These are phyloP conservation scores for Aphis craccivora DNA, from an alignment of 1,140 invertebrate species.

Conservation along the genomic window DNA sequence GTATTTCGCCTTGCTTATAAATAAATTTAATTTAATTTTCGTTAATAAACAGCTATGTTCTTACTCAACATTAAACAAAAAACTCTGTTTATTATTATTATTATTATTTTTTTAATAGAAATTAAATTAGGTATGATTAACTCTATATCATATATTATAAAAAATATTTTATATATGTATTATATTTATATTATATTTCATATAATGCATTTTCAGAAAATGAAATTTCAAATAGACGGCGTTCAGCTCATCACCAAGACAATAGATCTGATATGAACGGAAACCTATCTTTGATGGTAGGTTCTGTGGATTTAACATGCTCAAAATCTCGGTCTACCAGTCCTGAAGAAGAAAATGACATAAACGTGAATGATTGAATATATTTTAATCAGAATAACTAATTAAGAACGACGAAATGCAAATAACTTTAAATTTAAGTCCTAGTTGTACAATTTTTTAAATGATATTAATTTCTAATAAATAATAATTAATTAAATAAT, in stretches of 20 bases:
- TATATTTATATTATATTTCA: neutral
- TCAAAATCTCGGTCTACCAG: slow-evolving; percentile 33
- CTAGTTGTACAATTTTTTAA: neutral
- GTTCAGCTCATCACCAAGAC: slow-evolving; percentile 3
- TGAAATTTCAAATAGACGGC: neutral
- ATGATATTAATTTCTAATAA: neutral
- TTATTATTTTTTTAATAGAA: too few relatives aligned
- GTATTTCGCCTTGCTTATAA: neutral
- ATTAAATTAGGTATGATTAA: neutral
- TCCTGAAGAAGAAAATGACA: slow-evolving; percentile 47
- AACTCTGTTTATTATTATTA: neutral
- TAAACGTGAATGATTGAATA: slow-evolving; percentile 46
- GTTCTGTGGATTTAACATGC: slow-evolving; percentile 41
- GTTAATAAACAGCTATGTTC: too few relatives aligned
- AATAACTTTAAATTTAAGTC: neutral
- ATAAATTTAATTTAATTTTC: too few relatives aligned
- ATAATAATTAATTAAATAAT: neutral
- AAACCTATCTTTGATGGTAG: slow-evolving; percentile 36
- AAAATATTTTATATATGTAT: neutral
- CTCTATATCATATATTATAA: neutral
- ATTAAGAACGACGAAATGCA: neutral
- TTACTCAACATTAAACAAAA: neutral
- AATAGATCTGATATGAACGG: slow-evolving; percentile 38
- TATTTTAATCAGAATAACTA: neutral
- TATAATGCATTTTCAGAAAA: slow-evolving; percentile 27